These are phyloP conservation scores for Jordanella pulchra DNA, from an alignment of 2,797 vertebrate genomes.

Conservation along the genomic window DNA sequence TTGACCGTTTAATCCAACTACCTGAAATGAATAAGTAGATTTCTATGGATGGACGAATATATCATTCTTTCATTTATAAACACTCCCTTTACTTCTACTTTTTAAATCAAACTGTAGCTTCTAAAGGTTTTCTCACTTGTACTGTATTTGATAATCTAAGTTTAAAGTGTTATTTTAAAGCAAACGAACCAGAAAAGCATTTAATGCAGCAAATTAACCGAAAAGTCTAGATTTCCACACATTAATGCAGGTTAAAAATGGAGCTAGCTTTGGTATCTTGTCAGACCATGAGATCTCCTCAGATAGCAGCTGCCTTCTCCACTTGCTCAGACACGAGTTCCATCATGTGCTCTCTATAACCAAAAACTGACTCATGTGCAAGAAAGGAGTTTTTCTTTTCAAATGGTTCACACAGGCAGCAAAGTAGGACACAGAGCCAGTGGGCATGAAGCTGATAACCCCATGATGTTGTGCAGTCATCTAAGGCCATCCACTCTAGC, in stretches of 20 bases:
- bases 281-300: constrained; percentile 30
- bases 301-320: constrained; percentile 19
- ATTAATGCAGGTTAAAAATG: background rate
- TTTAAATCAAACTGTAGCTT: background rate
- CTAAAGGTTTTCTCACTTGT: background rate
- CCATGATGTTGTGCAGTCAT: constrained; percentile 24
- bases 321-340: constrained; percentile 24
- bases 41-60: too few species aligned
- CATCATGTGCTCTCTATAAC: constrained; percentile 37
- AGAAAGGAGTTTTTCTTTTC: constrained; percentile 1
- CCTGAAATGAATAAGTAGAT: too few species aligned
- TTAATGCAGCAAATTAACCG: background rate
- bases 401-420: constrained; percentile 18
- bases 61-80: too few species aligned
- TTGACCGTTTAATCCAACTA: too few species aligned
- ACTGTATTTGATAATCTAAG: background rate
- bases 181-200: background rate
- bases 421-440: constrained; percentile 48
- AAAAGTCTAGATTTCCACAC: background rate
- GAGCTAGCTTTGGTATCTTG: background rate
- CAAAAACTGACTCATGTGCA: constrained; percentile 15
- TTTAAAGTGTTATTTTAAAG: background rate
- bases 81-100: background rate
- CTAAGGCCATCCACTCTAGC: constrained; percentile 14
- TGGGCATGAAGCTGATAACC: constrained; percentile 41